Evolutionary conservation across 1,140 invertebrate species (phyloP).

Genomic region (Halictus rubicundus): DNA sequence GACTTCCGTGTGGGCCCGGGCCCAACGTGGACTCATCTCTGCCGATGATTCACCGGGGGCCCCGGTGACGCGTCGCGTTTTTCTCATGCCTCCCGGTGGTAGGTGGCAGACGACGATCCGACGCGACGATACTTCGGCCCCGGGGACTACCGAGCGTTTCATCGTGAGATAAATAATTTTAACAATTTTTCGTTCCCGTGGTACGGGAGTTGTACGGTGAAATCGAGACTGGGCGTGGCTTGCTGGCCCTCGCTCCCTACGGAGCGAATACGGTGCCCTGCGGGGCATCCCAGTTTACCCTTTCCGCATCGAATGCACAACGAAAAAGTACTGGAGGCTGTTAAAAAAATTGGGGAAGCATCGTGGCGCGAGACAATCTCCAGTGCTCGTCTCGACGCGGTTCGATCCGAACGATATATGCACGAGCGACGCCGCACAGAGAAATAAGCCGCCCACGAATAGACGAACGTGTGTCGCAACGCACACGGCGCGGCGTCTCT

Average conservation of each 20-base stretch:
- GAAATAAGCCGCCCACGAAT: constrained; percentile 32
- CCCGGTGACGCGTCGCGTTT: neutral
- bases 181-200: no score
- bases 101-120: neutral
- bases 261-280: no score
- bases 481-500: neutral
- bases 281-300: no score
- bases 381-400: neutral
- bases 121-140: no score
- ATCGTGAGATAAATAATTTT: no score
- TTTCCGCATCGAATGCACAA: neutral
- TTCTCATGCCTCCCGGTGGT: neutral
- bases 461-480: constrained; percentile 47
- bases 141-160: no score
- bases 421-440: constrained; percentile 4
- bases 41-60: neutral
- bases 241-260: no score
- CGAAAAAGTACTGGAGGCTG: no score
- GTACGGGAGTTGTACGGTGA: no score
- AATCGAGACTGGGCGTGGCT: no score
- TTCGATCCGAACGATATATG: constrained; percentile 22
- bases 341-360: no score
- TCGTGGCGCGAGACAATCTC: no score
- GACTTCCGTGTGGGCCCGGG: neutral
- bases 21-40: neutral